Evolutionary conservation across 92 coral and sea anemone species (phyloP).

Genomic region (Anthopleura xanthogrammica): DNA sequence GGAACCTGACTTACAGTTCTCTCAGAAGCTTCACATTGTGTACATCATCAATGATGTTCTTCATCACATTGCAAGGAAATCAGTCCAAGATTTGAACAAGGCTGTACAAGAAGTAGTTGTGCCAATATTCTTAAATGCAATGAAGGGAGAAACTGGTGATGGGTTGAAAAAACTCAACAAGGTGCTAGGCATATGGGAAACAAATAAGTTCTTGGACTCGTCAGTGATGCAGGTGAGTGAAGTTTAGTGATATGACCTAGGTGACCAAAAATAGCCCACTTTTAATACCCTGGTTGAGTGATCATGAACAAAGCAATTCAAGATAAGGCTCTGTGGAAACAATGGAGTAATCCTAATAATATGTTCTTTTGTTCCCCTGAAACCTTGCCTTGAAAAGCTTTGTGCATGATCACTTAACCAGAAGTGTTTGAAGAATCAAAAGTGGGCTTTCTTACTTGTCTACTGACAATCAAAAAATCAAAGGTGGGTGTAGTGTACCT

Average conservation of each 20-base stretch:
- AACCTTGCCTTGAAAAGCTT: too few relatives aligned
- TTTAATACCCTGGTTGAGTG: too few relatives aligned
- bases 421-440: too few relatives aligned
- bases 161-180: constrained; percentile 80
- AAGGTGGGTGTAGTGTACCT: too few relatives aligned
- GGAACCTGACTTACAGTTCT: constrained; percentile 83
- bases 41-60: constrained; percentile 87
- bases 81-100: constrained; percentile 69
- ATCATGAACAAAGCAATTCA: neutral
- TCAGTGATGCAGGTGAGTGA: constrained; percentile 60
- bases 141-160: constrained; percentile 83
- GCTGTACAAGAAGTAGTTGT: constrained; percentile 78
- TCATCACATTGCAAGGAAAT: constrained; percentile 83
- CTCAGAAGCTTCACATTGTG: constrained; percentile 88
- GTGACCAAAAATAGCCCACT: too few relatives aligned
- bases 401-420: too few relatives aligned
- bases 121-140: constrained; percentile 76
- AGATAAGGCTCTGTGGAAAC: too few relatives aligned
- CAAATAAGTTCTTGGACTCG: constrained; percentile 75
- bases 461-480: too few relatives aligned
- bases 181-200: constrained; percentile 92
- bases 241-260: neutral
- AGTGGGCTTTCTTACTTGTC: too few relatives aligned
- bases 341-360: too few relatives aligned
- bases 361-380: too few relatives aligned